Conservation (phyloP, 2,113 vertebrate genomes). For the Myrmecobius fasciatus region DNA sequence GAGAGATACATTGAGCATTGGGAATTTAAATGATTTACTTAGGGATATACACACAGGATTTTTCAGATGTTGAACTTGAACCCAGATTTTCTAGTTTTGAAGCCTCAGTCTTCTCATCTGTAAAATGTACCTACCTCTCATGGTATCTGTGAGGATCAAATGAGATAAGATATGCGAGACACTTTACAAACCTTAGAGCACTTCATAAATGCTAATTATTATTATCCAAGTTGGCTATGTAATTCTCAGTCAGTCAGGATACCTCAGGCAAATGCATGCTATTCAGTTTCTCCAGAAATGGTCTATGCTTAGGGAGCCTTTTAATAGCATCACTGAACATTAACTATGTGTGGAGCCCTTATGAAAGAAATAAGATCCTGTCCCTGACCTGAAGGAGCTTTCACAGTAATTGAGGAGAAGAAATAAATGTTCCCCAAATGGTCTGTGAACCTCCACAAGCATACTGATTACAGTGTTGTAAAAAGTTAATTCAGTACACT, state of each 20-base stretch:
- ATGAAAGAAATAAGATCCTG: slow-evolving; percentile 3
- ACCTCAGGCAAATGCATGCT: background rate
- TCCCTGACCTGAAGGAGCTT: background rate
- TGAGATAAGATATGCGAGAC: background rate
- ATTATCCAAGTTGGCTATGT: background rate
- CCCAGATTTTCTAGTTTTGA: background rate
- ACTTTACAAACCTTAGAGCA: background rate
- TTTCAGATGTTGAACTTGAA: background rate
- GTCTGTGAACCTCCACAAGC: background rate
- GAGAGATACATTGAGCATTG: background rate
- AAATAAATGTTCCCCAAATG: background rate
- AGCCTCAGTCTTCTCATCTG: background rate
- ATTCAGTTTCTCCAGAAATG: background rate
- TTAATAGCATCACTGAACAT: background rate
- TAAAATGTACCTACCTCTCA: background rate
- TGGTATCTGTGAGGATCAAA: background rate
- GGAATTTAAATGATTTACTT: background rate
- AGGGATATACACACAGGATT: background rate
- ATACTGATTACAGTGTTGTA: background rate
- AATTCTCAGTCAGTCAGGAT: background rate
- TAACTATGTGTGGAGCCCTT: background rate
- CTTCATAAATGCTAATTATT: background rate
- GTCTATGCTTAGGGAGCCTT: background rate
- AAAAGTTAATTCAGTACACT: background rate
- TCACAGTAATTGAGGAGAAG: background rate